These are phyloP conservation scores for Ennomos quercinarius DNA, from an alignment of 2,888 invertebrate genomes.

Conservation along the genomic window DNA sequence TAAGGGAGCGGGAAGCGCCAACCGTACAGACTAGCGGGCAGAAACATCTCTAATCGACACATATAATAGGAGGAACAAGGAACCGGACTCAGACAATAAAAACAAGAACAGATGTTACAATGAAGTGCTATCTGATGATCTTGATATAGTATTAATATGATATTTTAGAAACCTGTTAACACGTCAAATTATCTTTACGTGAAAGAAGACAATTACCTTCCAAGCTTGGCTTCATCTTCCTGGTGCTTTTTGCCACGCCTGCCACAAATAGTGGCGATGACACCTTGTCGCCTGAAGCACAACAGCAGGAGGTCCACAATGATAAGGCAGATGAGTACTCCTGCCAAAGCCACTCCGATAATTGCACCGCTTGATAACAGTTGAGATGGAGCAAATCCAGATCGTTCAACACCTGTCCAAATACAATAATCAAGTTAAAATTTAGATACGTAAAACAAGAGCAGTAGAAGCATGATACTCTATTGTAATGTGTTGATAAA, in stretches of 20 bases:
- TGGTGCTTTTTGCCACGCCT: conserved; percentile 88
- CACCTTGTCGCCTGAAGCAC: conserved; percentile 87
- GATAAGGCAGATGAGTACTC: conserved; percentile 91
- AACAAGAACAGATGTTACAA: conserved; percentile 59
- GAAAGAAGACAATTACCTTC: conserved; percentile 87
- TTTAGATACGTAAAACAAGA: conserved; percentile 46
- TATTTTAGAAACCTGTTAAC: conserved; percentile 29
- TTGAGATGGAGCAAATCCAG: conserved; percentile 80
- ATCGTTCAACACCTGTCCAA: conserved; percentile 76
- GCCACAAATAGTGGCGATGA: conserved; percentile 89
- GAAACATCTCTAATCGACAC: conserved; percentile 86
- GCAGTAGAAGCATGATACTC: conserved; percentile 65
- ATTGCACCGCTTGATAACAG: conserved; percentile 90
- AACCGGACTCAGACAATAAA: conserved; percentile 24
- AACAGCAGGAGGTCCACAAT: conserved; percentile 95
- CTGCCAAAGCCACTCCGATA: conserved; percentile 93
- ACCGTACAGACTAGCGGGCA: conserved; percentile 95
- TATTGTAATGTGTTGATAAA: conserved; percentile 22
- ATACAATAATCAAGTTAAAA: conserved; percentile 45
- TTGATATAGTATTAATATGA: conserved; percentile 42
- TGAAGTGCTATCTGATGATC: conserved; percentile 59
- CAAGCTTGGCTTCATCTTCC: conserved; percentile 93
- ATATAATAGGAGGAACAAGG: conserved; percentile 44
- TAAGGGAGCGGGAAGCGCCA: conserved; percentile 98
- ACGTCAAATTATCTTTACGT: conserved; percentile 2